A percentile compares a stretch with the other conserved stretches of the same genome.
phyloP scores from a whole-genome alignment of 2,113 vertebrate genomes.

The Nibea albiflora region DNA sequence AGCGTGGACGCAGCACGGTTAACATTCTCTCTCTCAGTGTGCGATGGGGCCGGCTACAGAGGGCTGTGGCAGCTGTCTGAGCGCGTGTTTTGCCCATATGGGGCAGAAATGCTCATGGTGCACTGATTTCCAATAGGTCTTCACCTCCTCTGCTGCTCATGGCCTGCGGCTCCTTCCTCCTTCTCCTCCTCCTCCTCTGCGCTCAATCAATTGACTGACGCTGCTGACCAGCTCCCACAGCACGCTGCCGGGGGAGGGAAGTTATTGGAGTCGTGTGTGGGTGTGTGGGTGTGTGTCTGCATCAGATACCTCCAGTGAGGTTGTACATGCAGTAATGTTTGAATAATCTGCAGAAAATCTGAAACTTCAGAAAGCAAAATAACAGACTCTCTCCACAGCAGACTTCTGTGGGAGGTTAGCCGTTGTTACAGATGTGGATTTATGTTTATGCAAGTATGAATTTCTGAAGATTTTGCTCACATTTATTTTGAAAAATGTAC shows the following conservation, averaged over 20 bases:
- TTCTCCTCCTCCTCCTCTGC: constrained; percentile 68
- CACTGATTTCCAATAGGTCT: constrained; percentile 86
- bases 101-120: constrained; percentile 69
- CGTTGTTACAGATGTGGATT: not conserved
- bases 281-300: constrained; percentile 36
- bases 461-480: not conserved
- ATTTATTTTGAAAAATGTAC: not conserved
- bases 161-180: constrained; percentile 80
- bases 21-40: constrained; percentile 33
- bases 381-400: not conserved
- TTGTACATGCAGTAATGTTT: constrained; percentile 24
- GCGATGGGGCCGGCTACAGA: constrained; percentile 35
- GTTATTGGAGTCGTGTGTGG: constrained; percentile 74
- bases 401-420: not conserved
- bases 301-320: constrained; percentile 41
- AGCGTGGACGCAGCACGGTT: constrained; percentile 16
- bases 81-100: constrained; percentile 58
- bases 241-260: constrained; percentile 66
- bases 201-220: constrained; percentile 78
- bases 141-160: constrained; percentile 74
- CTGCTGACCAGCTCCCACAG: constrained; percentile 76
- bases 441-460: not conserved
- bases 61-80: constrained; percentile 69
- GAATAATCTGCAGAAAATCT: constrained; percentile 41
- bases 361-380: constrained; percentile 8